Base-by-base conservation (phyloP, 1,140 invertebrate species). In the Orchestia grillus region DNA sequence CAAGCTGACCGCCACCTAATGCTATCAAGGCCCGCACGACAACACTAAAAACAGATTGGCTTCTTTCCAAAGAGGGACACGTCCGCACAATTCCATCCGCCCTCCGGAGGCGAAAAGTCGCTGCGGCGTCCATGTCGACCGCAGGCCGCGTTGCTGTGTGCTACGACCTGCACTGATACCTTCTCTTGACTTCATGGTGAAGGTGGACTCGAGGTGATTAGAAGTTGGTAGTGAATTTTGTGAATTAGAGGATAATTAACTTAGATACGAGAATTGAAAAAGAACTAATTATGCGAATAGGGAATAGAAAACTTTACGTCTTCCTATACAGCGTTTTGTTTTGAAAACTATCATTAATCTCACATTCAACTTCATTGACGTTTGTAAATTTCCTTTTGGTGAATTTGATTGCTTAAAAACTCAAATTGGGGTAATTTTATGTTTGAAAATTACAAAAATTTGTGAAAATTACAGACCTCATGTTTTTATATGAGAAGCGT, bases 11-110 rank as follows among this genome's bases (percentile, higher is more conserved):
- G 44, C 92, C 92, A 45, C 92, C 92, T 94, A 94, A 94, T 94
- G 92, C 92, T 94, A 94, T 94, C 92, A 94, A 45, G 44, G 23
- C 92, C 92, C 43, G 92, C 92, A 94, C 43, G 92, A 94, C 92
- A 94, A 94, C 92, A 94, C 92, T 94, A 94, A 94, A 94, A 94
- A 94, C 92, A 94, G 92, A 94, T 94, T 94, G 92, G 92, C 44
- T 94, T 47, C 92, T 47, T 94, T 47, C 43, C 43, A 40, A 94
- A 94, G 40, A n/a, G 92, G 44, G 92, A 94, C 43, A 44, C 92
- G 92, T 44, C 43, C 23, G 36, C 43, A 94, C 92, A 94, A 94
- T 94, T 94, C 40, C 92, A 94, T 44, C 41, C 41, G 88, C 88
- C 8, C 19, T 43, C 44, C 88, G 28, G 88, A 19, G 19, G 47